Percentiles rank a stretch among this genome's conserved stretches.
Evolutionary conservation across 1,140 invertebrate species (phyloP).

Genomic region (Melipona quadrifasciata): DNA sequence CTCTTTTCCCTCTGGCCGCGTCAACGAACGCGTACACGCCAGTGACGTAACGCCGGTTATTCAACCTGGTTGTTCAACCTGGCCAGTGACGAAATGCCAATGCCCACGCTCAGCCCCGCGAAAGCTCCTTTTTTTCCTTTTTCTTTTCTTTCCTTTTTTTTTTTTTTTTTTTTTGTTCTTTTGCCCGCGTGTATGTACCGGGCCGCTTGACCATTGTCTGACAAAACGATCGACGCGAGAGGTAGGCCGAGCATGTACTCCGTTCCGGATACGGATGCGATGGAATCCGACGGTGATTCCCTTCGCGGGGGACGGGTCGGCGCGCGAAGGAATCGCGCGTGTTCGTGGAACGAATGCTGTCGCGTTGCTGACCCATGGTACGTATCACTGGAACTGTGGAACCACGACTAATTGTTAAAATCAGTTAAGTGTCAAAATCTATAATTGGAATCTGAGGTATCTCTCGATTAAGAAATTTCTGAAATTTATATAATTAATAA

Average conservation of each 20-base stretch:
- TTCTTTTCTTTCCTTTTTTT: constrained; percentile 4
- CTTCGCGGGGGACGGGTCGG: not conserved
- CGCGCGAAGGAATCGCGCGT: not conserved
- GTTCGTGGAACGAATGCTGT: not conserved
- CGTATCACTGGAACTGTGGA: not conserved
- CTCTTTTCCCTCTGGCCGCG: constrained; percentile 38
- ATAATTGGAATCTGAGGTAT: too few relatives aligned
- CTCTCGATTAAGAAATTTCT: too few relatives aligned
- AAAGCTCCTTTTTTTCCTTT: constrained; percentile 55
- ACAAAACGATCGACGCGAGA: not conserved
- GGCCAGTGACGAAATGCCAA: constrained; percentile 80
- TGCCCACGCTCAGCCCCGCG: constrained; percentile 67
- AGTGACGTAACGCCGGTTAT: constrained; percentile 82
- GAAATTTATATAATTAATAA: too few relatives aligned
- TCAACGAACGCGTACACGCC: constrained; percentile 71
- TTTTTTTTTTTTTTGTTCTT: too few relatives aligned
- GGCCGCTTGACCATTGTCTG: not conserved
- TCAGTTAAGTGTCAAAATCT: too few relatives aligned
- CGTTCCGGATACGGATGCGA: not conserved
- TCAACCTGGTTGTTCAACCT: constrained; percentile 78
- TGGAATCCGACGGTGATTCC: not conserved
- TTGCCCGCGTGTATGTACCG: too few relatives aligned
- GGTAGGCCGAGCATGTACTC: not conserved
- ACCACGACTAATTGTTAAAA: too few relatives aligned
- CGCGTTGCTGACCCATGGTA: too few relatives aligned